These are phyloP conservation scores for Nomada lathburiana DNA, from an alignment of 2,888 invertebrate genomes.

Conservation along the genomic window DNA sequence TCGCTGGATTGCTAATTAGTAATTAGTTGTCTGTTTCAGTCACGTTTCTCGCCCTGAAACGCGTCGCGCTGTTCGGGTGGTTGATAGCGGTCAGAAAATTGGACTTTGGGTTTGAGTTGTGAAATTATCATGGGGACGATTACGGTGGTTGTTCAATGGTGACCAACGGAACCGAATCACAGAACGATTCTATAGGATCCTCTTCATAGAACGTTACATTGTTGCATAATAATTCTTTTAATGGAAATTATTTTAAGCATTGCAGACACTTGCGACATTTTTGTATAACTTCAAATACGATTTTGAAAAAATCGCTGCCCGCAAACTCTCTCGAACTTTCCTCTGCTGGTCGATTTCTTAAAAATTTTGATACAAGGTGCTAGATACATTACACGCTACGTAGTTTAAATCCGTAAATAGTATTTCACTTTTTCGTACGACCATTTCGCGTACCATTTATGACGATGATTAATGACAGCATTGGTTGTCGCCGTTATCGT, in stretches of 20 bases:
- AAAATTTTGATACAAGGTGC: no score
- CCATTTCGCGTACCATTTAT: not conserved
- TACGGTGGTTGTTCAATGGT: not conserved
- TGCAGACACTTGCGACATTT: no score
- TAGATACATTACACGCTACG: no score
- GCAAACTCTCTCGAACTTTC: no score
- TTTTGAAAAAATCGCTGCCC: no score
- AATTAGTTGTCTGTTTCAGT: constrained; percentile 43
- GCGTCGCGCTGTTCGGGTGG: constrained; percentile 3
- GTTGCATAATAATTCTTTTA: no score
- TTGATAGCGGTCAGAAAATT: constrained; percentile 15
- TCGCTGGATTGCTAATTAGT: constrained; percentile 41
- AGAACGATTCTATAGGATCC: not conserved
- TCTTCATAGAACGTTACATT: no score
- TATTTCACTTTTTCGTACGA: no score
- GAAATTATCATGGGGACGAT: not conserved
- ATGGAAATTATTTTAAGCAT: no score
- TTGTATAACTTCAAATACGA: no score
- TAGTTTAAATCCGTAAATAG: no score
- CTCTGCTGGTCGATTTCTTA: no score
- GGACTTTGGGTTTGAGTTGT: not conserved
- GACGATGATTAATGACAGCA: not conserved
- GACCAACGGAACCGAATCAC: not conserved
- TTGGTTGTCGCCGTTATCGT: not conserved
- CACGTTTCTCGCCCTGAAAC: constrained; percentile 31